phyloP scores from a whole-genome alignment of 1,140 invertebrate genomes.

The Aphaenogaster ashmeadi region DNA sequence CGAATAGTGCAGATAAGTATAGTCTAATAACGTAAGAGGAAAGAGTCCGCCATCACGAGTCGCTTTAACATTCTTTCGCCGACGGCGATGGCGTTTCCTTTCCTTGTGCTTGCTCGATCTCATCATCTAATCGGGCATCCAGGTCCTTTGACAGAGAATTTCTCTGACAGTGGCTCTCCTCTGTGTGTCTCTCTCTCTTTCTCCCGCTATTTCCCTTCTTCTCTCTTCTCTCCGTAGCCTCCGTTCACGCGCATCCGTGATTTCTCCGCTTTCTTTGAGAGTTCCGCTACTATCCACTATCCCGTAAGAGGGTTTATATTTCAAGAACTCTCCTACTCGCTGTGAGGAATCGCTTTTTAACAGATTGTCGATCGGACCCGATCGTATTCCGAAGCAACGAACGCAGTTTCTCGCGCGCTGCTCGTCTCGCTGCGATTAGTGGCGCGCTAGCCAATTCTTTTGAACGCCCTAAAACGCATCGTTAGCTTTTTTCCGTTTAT shows the following conservation, averaged over 20 bases:
- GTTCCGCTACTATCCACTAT: slow-evolving; percentile 35
- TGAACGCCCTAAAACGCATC: slow-evolving; percentile 16
- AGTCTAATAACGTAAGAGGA: slow-evolving; percentile 37
- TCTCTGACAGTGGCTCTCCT: slow-evolving; percentile 37
- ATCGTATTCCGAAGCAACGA: slow-evolving; percentile 43
- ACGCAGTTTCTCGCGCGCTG: slow-evolving; percentile 16
- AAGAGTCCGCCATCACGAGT: slow-evolving; percentile 17
- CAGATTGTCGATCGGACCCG: slow-evolving; percentile 47
- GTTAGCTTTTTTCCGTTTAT: neutral
- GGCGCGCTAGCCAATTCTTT: slow-evolving; percentile 2
- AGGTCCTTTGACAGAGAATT: slow-evolving; percentile 58
- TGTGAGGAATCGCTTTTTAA: slow-evolving; percentile 74
- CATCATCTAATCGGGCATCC: slow-evolving; percentile 55
- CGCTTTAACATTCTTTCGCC: slow-evolving; percentile 58
- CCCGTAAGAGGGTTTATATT: slow-evolving; percentile 69
- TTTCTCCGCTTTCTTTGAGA: slow-evolving; percentile 66
- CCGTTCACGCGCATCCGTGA: slow-evolving; percentile 30
- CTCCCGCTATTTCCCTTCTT: neutral
- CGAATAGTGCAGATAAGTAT: slow-evolving; percentile 34
- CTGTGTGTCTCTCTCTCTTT: neutral
- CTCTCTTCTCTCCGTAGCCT: neutral
- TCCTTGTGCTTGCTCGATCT: slow-evolving; percentile 50
- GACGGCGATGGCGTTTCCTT: slow-evolving; percentile 57
- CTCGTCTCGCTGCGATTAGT: slow-evolving; percentile 37
- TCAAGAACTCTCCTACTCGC: slow-evolving; percentile 64